A percentile compares a stretch with the other conserved stretches of the same genome.
Conservation (phyloP, 2,797 vertebrate species). For the Arctocebus calabarensis region DNA sequence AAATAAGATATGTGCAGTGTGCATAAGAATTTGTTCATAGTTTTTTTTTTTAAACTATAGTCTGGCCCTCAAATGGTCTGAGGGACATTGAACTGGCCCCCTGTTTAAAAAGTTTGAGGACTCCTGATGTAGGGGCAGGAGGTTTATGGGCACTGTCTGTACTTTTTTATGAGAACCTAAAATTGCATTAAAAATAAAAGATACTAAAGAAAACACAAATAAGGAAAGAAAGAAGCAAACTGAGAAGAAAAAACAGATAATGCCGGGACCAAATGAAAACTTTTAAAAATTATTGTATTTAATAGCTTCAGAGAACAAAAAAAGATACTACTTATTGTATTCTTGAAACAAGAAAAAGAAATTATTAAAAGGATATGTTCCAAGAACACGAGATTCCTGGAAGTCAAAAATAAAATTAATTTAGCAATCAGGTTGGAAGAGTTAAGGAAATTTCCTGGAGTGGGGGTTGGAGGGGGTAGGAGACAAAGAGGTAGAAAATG, state of each 20-base stretch:
- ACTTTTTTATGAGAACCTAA: constrained; percentile 6
- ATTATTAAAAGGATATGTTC: neutral
- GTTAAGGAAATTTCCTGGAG: neutral
- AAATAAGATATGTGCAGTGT: too few relatives aligned
- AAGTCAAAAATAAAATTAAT: constrained; percentile 10
- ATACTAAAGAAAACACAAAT: constrained; percentile 1
- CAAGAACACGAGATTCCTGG: neutral
- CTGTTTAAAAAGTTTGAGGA: too few relatives aligned
- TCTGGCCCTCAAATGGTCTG: too few relatives aligned
- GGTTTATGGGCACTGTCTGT: neutral
- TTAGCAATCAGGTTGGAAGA: neutral
- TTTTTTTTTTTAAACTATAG: too few relatives aligned
- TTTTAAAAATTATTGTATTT: constrained; percentile 11
- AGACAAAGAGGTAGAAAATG: neutral
- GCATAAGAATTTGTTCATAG: too few relatives aligned
- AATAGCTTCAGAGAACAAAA: constrained; percentile 8
- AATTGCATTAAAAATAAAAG: neutral
- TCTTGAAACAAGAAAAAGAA: constrained; percentile 34
- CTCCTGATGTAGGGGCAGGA: neutral
- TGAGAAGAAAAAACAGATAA: neutral
- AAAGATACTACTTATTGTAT: neutral
- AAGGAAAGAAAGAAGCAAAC: neutral
- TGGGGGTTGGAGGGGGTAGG: accelerated
- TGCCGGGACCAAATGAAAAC: constrained; percentile 2
- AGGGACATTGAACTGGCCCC: too few relatives aligned